Evolutionary conservation across 2,888 invertebrate species (phyloP).

Genomic region (Cephus sareptanus): DNA sequence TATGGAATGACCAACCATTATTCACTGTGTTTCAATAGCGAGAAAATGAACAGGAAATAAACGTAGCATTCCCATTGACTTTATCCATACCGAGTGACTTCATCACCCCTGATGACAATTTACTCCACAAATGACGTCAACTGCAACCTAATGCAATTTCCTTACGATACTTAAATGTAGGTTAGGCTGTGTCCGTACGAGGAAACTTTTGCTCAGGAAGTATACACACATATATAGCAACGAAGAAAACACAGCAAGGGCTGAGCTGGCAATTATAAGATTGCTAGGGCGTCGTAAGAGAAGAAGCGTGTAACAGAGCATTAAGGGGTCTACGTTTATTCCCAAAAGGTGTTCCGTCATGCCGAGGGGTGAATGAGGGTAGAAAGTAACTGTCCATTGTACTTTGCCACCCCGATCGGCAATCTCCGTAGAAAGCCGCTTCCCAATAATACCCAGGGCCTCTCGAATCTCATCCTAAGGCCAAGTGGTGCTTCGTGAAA

Average conservation of each 20-base stretch:
- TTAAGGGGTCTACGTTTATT: slow-evolving; percentile 11
- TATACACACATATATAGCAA: background rate
- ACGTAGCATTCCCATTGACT: background rate
- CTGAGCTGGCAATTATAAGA: slow-evolving; percentile 24
- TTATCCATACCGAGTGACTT: background rate
- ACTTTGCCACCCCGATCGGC: background rate
- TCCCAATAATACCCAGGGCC: background rate
- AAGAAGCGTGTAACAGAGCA: slow-evolving; percentile 17
- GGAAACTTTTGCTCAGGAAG: background rate
- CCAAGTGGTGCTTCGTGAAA: background rate
- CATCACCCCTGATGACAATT: background rate
- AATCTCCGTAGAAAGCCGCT: background rate
- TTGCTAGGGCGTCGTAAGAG: slow-evolving; percentile 20
- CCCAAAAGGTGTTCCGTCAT: slow-evolving; percentile 2
- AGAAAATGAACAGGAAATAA: background rate
- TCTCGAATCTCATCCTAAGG: background rate
- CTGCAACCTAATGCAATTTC: background rate
- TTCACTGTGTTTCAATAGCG: background rate
- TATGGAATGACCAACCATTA: background rate
- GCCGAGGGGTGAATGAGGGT: background rate
- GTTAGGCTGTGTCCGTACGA: background rate
- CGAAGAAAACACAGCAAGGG: background rate
- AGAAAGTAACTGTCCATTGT: slow-evolving; percentile 3
- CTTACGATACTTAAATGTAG: background rate
- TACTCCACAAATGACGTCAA: background rate